Base-by-base conservation (phyloP, 2,113 vertebrate species). In the Ceyx cyanopectus region DNA sequence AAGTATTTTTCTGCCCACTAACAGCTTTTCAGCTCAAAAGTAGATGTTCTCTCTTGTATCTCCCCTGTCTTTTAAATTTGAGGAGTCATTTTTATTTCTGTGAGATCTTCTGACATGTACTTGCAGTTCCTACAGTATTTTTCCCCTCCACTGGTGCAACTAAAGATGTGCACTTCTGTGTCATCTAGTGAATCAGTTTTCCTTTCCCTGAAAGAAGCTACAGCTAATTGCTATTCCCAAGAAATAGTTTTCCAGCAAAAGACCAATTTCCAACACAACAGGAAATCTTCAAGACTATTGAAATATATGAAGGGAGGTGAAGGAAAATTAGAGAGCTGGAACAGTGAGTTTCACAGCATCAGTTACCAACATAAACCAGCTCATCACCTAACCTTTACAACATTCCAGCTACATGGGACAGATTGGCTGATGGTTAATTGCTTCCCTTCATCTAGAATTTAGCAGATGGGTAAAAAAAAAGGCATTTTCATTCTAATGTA, bases 51-150 rank as follows among this genome's bases (percentile, higher is more conserved):
- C 32, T 89, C 65, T 96, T 96, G 85, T 89, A 66, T 37, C 81
- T 94, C 90, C 45, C 67, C 70, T 62, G 93, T 90, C 46, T 0
- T 75, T 95, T 95, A 87, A 76, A 96, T 96, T 73, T 93, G 85
- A 93, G 84, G 34, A 43, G 80, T 56, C 87, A 34, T 54, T 95
- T 93, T 91, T 88, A 89, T 65, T 90, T 58, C 82, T 89, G 62
- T 82, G 93, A 91, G 79, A 73, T 84, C 66, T 86, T 91, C 72
- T 88, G 91, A 94, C 89, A 91, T 76, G 37, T 87, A 69, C 77
- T 76, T 76, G 62, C 69, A 73, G 34, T 73, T 73, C 58, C 79
- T 70, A 67, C 12, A 75, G 46, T 80, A 93, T 91, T 93, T 53
- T 77, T 57, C 58, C 73, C n/a, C 51, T 81, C n/a, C 48, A 69